phyloP scores from a whole-genome alignment of 2,797 vertebrate genomes.

The Pseudochirops cupreus region DNA sequence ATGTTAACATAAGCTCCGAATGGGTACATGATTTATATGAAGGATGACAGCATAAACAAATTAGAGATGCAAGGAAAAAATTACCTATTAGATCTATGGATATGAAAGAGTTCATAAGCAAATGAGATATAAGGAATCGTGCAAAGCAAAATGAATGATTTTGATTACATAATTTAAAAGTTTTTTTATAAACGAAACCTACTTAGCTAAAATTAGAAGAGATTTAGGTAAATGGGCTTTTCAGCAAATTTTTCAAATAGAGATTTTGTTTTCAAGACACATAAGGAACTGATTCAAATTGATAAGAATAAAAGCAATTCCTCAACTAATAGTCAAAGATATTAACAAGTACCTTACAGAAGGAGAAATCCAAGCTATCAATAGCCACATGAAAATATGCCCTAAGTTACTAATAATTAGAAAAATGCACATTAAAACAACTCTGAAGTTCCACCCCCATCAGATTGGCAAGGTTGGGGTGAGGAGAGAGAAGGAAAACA shows the following conservation, averaged over 20 bases:
- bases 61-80: not conserved
- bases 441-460: not conserved
- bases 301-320: not conserved
- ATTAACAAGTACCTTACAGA: not conserved
- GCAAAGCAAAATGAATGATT: not conserved
- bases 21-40: not conserved
- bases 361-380: not conserved
- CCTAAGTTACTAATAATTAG: not conserved
- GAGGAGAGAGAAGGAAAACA: not conserved
- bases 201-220: not conserved
- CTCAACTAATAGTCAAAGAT: not conserved
- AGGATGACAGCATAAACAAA: not conserved
- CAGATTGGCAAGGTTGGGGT: not conserved
- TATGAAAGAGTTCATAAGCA: not conserved
- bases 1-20: not conserved
- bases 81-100: not conserved
- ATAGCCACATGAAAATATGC: not conserved
- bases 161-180: not conserved
- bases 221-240: not conserved
- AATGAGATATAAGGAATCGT: not conserved
- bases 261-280: not conserved
- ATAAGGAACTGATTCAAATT: not conserved
- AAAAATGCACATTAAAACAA: not conserved
- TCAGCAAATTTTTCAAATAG: not conserved
- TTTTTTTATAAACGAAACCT: not conserved